Evolutionary conservation across 2,888 invertebrate genomes (phyloP).

Genomic region (Saturnia pavonia): DNA sequence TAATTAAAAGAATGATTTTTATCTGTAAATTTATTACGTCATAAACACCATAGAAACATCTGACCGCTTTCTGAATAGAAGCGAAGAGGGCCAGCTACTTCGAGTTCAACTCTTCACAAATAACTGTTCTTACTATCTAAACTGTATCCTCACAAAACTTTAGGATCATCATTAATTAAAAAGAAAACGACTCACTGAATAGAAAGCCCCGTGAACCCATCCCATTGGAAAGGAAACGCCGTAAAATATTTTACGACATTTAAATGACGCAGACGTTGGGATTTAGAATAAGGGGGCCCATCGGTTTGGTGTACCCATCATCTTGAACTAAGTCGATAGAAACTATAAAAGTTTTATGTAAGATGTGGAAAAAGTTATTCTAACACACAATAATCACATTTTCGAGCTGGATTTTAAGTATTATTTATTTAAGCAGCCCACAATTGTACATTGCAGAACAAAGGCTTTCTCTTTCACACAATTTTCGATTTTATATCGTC

Average conservation of each 20-base stretch:
- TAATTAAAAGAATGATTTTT: no score
- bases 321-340: constrained; percentile 2
- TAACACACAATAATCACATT: background rate
- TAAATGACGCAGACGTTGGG: background rate
- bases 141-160: background rate
- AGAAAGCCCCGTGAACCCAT: background rate
- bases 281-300: background rate
- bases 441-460: background rate
- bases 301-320: background rate
- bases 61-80: no score
- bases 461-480: background rate
- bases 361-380: background rate
- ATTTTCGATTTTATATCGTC: background rate
- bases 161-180: background rate
- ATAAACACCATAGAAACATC: no score
- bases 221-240: background rate
- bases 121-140: background rate
- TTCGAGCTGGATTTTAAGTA: background rate
- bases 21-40: no score
- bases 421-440: background rate
- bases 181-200: background rate
- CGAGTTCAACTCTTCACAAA: no score
- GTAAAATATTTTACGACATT: constrained; percentile 12
- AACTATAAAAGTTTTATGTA: background rate
- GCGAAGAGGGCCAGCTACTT: no score